Evolutionary conservation across 2,888 invertebrate genomes (phyloP).

Genomic region (Cinara cedri): DNA sequence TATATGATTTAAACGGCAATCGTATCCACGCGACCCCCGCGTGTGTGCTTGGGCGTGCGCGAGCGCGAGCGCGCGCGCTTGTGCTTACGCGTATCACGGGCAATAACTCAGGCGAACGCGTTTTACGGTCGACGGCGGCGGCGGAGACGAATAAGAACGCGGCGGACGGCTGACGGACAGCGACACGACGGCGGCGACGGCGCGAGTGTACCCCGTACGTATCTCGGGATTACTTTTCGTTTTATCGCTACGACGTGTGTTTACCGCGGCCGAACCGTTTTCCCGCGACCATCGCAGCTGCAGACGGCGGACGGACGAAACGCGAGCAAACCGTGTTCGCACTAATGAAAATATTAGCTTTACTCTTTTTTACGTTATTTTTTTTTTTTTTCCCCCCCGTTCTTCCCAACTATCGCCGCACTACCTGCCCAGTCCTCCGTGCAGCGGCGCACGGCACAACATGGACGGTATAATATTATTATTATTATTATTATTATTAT

Average conservation of each 20-base stretch:
- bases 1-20: not conserved
- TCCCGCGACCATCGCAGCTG: constrained; percentile 31
- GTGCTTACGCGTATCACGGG: not conserved
- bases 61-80: not conserved
- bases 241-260: too few species aligned
- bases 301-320: constrained; percentile 24
- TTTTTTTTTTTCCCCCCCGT: constrained; percentile 8
- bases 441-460: not conserved
- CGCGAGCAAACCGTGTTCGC: constrained; percentile 54
- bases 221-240: too few species aligned
- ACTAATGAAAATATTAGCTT: constrained; percentile 54
- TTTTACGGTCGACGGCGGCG: not conserved
- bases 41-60: not conserved
- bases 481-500: too few species aligned
- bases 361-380: constrained; percentile 28
- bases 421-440: not conserved
- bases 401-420: constrained; percentile 20
- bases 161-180: too few species aligned
- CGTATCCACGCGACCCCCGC: too few species aligned
- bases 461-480: not conserved
- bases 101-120: not conserved
- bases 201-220: too few species aligned
- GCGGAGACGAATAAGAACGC: constrained; percentile 2
- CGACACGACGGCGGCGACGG: too few species aligned
- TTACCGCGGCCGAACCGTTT: constrained; percentile 24